Conservation (phyloP, 2,888 invertebrate genomes). For the Stenodema calcarata region DNA sequence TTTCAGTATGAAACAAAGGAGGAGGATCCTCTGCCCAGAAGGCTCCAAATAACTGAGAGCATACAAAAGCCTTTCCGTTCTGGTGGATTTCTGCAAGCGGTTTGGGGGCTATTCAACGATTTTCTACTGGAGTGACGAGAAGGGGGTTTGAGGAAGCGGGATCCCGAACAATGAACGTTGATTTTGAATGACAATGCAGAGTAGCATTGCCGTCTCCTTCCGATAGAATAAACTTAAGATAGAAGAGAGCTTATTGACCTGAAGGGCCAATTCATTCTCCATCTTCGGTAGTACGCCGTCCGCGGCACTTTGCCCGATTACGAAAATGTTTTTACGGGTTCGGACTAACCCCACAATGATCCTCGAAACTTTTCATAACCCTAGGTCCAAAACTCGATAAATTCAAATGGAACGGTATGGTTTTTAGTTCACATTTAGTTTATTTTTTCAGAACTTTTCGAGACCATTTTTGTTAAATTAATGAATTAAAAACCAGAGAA, state of each 20-base stretch:
- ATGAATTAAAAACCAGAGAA: too few relatives aligned
- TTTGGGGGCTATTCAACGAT: neutral
- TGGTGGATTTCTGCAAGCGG: neutral
- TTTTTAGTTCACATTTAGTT: too few relatives aligned
- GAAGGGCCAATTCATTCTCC: neutral
- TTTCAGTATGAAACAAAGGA: conserved; percentile 8
- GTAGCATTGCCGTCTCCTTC: neutral
- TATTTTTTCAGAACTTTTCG: too few relatives aligned
- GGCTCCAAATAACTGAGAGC: neutral
- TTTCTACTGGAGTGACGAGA: neutral
- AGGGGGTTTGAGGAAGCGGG: neutral
- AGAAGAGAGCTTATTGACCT: neutral
- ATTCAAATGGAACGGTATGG: too few relatives aligned
- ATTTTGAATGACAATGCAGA: neutral
- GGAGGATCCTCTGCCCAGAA: neutral
- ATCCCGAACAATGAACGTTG: neutral
- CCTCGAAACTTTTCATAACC: too few relatives aligned
- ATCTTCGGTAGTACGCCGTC: neutral
- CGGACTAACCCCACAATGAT: too few relatives aligned
- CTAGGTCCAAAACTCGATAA: too few relatives aligned
- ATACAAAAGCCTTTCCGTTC: neutral
- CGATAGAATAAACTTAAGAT: neutral
- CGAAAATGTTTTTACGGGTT: too few relatives aligned
- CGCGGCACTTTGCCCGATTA: too few relatives aligned
- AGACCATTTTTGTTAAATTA: too few relatives aligned